Evolutionary conservation across 2,797 vertebrate species (phyloP), one percentile per base, ranked within the genome.

Genomic region (Enteromius thamalakanensis): DNA sequence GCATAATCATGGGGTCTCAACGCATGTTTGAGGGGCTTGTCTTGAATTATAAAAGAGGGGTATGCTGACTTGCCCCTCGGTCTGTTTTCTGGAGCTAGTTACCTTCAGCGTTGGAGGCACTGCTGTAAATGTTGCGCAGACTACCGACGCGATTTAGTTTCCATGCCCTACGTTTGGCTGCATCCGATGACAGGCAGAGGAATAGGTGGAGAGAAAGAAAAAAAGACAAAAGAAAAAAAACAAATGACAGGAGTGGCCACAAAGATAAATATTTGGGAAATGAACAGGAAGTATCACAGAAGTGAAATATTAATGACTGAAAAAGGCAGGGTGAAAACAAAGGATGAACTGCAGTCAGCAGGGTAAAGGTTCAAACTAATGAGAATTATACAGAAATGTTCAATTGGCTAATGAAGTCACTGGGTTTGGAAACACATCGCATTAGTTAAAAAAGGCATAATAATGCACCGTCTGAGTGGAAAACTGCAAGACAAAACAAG

Each of bases 121-220:
- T 95, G 95, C 92, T 93, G 96, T 97, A 95, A 93, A 97, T 95
- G 95, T 96, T 96, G 95, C 96, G 95, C 93, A 97, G 96, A 92
- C 96, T 97, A 96, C 94, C 93, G 90, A 97, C 96, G 91, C 95
- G 96, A 91, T 95, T 97, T 93, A 97, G 95, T 94, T 96, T 97
- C 97, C 97, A 97, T 77, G 94, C 96, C 96, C 91, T 97, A 95
- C 94, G 96, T 91, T 96, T 97, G 94, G 95, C 96, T 97, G 96
- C 95, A 65, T 96, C 95, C 95, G 49, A 85, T 6, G 75, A 80
- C 86, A 85, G 76, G 58, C 67, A 53, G 15, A 55, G 70, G 53
- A 72, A 84, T 40, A 70, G 37, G 47, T 3, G 34, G 60, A 84
- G 71, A 78, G 77, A 94, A 93, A 94, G 92, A 92, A 87, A 87